Base-by-base conservation (phyloP, 2,113 vertebrate species). In the Perca flavescens region DNA sequence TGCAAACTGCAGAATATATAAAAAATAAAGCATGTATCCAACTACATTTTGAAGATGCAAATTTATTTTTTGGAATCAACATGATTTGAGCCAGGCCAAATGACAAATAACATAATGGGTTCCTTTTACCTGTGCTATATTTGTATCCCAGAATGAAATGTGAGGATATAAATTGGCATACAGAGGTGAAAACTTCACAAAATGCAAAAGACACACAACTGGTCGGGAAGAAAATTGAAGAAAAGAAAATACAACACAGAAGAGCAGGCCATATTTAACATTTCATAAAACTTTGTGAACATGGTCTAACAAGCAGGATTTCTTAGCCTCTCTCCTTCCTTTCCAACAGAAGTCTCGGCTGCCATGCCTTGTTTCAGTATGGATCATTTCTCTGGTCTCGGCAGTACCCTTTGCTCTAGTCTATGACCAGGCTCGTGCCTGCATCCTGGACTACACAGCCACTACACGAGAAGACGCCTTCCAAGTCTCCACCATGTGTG, bases 361-460 rank as follows among this genome's bases (percentile, higher is more conserved):
- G 77, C 94, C 91, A 0, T 94, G 90, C 53, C 86, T 95, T 52
- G 56, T 96, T 36, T 83, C 53, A 6, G 92, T 95, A 19, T 96
- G 96, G 95, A 34, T 95, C 0, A 68, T 96, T 40, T 94, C 95
- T 28, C 76, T 94, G 79, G 77, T 85, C 19, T 95, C 93, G 17
- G 89, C 94, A 0, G 88, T 95, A 56, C 96, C 95, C 10, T 94
- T 95, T 68, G 93, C 95, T 49, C 64, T 96, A 34, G 95, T 96
- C 28, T 96, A 96, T 60, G 92, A 94, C 13, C 86, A 95, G 57
- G 87, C 93, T 17, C 49, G 84, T 1, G 94, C 91, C 49, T 96
- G 95, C 76, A 95, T 96, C 77, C 83, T 95, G 62, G 95, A 96
- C 85, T 95, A 95, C 67, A 94, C 91, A 0, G 93, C 95, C n/a